Evolutionary conservation across 2,113 vertebrate species (phyloP), one percentile per base, ranked within the genome.

Genomic region (Turnix velox): DNA sequence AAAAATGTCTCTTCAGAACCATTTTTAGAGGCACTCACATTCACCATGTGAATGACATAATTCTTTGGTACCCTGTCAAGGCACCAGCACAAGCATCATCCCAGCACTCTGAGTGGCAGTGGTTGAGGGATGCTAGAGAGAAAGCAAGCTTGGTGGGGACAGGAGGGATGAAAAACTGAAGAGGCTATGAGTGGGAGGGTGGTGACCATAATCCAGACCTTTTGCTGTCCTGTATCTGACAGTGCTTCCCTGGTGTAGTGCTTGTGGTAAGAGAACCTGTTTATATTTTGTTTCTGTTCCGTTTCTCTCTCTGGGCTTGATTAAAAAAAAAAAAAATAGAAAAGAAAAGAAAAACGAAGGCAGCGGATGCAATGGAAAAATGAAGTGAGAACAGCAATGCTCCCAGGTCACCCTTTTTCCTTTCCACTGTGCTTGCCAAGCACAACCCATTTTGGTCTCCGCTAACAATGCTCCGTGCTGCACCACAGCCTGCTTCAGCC

Each of bases 321-420:
- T 7, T 68, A 51, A 4, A 27, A 79, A 57, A 88, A 54, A 42
- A 51, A 62, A 69, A 55, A 59, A 67, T 7, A 72, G 55, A 4
- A 27, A 79, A 57, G 85, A 54, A 42, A 51, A 62, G 59, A 55
- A 59, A 67, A 84, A 45, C n/a, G n/a, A 54, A 63, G 8, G 13
- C 31, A 72, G 54, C 4, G 9, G 40, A 95, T 96, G 95, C 94
- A 96, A 96, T 95, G 95, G 95, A 96, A 96, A 96, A 96, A 95
- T 83, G 94, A 96, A 96, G 92, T 79, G 94, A 93, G 92, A 95
- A 89, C 81, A 93, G 94, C 76, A 92, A 40, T 80, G 66, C 84
- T 94, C 93, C 84, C 54, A 85, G 91, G 91, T 93, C 94, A 94
- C 87, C 87, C 89, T 91, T 95, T 96, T 94, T 93, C 93, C 81